Evolutionary conservation across 2,888 invertebrate genomes (phyloP), one percentile per base, ranked within the genome.

Genomic region (Scaptomyza flava): DNA sequence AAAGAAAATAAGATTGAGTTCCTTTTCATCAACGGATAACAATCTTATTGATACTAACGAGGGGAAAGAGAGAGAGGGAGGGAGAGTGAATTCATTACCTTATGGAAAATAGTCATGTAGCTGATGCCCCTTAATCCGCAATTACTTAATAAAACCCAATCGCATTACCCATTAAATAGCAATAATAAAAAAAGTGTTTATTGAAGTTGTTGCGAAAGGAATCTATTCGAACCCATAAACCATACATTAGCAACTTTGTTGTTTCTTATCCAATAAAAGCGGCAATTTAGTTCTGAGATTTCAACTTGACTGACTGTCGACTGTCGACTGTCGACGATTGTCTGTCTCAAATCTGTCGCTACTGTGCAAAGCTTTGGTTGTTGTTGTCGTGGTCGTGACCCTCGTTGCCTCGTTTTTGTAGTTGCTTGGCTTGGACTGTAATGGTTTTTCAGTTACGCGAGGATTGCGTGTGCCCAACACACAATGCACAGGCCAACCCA

Each of bases 401-500:
- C 58, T 43, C 12, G 30, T 34, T 38, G 36, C 6, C 41, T 33
- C n/a, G n/a, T n/a, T n/a, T n/a, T 31, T 9, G 47, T 2, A 12
- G 38, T 14, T 33, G 0, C 12, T 38, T 38, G 38, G 38, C 38
- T 3, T 20, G 33, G 34, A 4, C 46, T 64, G 73, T 73, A 78
- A 73, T 81, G 86, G 67, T 74, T 72, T 86, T 80, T 64, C 68
- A 78, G 68, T 83, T 82, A 82, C 81, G 72, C 73, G 84, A n/a
- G 57, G 87, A 68, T 82, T 84, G 81, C 81, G 81, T 86, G 81
- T 60, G 67, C 48, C 46, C 48, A 45, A 7, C 42, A 46, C 33
- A 48, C 17, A 17, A 17, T 17, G 17, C 17, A 17, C 17, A 17
- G 17, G 17, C 17, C 17, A 17, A 17, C 17, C 17, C 17, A 17